Percentiles rank a stretch among this genome's conserved stretches.
Conservation (phyloP, 2,797 vertebrate genomes). For the Sciurus carolinensis region DNA sequence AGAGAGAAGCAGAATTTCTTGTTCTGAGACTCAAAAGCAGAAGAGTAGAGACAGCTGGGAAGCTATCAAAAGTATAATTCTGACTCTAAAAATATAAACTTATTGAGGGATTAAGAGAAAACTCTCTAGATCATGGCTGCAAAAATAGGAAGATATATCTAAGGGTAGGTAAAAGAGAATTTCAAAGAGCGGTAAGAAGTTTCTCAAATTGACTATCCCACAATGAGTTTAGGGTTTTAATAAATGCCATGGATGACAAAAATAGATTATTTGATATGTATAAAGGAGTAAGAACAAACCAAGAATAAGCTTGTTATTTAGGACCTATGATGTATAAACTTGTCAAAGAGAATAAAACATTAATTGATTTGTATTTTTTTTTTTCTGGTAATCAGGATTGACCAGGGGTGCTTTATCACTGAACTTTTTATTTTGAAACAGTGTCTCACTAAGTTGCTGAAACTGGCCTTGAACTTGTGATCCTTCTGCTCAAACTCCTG, state of each 20-base stretch:
- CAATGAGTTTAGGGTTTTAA: conserved; percentile 40
- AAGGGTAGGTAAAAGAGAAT: neutral
- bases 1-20: conserved; percentile 39
- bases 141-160: conserved; percentile 41
- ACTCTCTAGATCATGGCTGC: neutral
- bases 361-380: too few relatives aligned
- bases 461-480: too few relatives aligned
- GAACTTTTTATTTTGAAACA: too few relatives aligned
- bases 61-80: conserved; percentile 44
- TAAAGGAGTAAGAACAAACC: neutral
- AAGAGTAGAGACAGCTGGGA: neutral
- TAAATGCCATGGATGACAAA: neutral
- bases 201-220: neutral
- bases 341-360: neutral
- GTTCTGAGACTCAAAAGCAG: neutral
- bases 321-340: neutral
- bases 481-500: too few relatives aligned
- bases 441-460: neutral
- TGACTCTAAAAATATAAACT: conserved; percentile 5
- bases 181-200: neutral
- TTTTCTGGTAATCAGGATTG: too few relatives aligned
- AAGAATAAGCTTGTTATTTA: conserved; percentile 17
- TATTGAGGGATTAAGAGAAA: conserved; percentile 12
- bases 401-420: too few relatives aligned
- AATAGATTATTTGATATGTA: conserved; percentile 29